Conservation (phyloP, 2,113 vertebrate genomes). For the Thamnophis sirtalis region DNA sequence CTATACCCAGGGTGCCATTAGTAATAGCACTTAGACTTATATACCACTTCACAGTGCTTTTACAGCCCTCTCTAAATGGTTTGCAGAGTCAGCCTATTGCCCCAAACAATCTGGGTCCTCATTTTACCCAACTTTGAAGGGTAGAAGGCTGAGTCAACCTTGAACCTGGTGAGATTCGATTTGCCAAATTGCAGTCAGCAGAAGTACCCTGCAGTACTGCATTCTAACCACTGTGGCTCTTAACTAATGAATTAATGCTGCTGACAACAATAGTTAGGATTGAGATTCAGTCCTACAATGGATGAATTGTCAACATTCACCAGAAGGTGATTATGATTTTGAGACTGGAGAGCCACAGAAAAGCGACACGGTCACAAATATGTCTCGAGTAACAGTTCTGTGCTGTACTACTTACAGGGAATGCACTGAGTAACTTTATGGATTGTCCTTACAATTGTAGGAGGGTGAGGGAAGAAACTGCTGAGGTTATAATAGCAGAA, state of each 20-base stretch:
- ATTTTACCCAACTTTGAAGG: too few relatives aligned
- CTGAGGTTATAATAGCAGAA: not conserved
- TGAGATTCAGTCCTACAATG: conserved; percentile 53
- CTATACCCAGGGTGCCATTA: conserved; percentile 40
- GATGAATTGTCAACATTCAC: conserved; percentile 51
- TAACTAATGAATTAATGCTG: not conserved
- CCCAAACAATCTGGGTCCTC: too few relatives aligned
- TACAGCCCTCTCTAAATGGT: too few relatives aligned
- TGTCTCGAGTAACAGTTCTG: not conserved
- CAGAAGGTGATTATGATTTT: conserved; percentile 45
- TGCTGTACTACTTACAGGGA: not conserved
- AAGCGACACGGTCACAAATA: conserved; percentile 15
- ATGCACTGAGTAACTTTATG: not conserved
- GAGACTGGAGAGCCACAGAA: conserved; percentile 25
- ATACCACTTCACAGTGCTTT: too few relatives aligned
- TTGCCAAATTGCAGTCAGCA: too few relatives aligned
- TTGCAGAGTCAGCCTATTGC: too few relatives aligned
- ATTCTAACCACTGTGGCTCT: not conserved
- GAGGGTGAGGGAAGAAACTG: not conserved
- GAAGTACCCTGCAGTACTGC: too few relatives aligned
- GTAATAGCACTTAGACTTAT: not conserved
- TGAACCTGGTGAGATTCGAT: too few relatives aligned
- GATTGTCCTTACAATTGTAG: not conserved
- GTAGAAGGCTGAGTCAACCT: too few relatives aligned
- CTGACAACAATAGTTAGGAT: conserved; percentile 38